Evolutionary conservation across 2,888 invertebrate species (phyloP).

Genomic region (Parnassius smintheus): DNA sequence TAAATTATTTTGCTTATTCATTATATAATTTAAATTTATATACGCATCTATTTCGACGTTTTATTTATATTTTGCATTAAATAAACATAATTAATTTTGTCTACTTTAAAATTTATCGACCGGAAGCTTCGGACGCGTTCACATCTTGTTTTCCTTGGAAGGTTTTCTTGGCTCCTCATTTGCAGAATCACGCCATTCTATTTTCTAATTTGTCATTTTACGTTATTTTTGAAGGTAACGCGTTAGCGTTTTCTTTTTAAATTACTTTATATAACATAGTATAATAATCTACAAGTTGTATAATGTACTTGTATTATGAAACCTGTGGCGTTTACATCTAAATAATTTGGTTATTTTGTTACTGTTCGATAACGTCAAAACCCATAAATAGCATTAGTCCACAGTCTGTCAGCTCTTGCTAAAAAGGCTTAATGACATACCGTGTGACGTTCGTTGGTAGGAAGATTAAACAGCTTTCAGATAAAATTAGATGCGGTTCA

Average conservation of each 20-base stretch:
- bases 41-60: neutral
- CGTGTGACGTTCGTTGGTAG: conserved; percentile 56
- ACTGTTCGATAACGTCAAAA: conserved; percentile 68
- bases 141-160: conserved; percentile 23
- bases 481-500: conserved; percentile 42
- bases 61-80: neutral
- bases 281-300: neutral
- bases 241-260: neutral
- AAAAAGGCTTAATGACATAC: conserved; percentile 53
- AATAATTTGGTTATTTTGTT: conserved; percentile 60
- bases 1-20: no score
- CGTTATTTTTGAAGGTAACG: conserved; percentile 5
- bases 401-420: conserved; percentile 62
- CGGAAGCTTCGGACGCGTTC: conserved; percentile 7
- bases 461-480: conserved; percentile 63
- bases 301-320: conserved; percentile 25
- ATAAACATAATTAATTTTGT: neutral
- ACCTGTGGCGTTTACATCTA: conserved; percentile 51
- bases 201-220: conserved; percentile 10
- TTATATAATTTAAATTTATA: no score
- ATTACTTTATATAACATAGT: neutral
- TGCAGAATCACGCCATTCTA: conserved; percentile 7
- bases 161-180: conserved; percentile 9
- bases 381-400: conserved; percentile 63
- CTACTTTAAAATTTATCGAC: conserved; percentile 3